Evolutionary conservation across 1,140 invertebrate species (phyloP).

Genomic region (Diuraphis noxia): DNA sequence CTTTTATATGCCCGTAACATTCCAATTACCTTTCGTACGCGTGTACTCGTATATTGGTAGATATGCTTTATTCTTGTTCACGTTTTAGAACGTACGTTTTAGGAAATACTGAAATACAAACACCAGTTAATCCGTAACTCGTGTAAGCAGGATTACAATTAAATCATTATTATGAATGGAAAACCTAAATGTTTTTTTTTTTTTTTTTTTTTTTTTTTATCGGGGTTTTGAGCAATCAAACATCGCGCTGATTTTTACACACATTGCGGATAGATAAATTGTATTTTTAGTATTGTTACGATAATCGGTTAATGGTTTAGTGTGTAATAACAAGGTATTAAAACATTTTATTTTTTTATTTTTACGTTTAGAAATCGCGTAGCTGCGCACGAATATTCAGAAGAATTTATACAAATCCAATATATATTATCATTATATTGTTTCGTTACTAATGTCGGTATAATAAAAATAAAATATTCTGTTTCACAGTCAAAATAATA

Average conservation of each 20-base stretch:
- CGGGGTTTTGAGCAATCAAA: neutral
- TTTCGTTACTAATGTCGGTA: neutral
- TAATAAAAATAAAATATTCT: neutral
- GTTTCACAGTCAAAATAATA: too few relatives aligned
- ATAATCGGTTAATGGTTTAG: neutral
- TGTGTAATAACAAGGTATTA: neutral
- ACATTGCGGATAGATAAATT: neutral
- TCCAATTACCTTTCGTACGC: neutral
- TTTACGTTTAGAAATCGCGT: neutral
- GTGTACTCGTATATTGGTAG: neutral
- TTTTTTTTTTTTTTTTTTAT: neutral
- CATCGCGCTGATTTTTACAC: neutral
- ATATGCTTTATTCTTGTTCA: neutral
- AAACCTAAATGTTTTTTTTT: neutral
- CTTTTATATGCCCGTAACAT: neutral
- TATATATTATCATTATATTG: neutral
- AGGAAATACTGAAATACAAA: neutral
- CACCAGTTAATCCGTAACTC: neutral
- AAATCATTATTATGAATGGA: neutral
- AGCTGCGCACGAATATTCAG: neutral
- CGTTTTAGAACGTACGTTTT: neutral
- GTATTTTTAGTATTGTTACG: conserved; percentile 2
- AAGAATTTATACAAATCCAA: too few relatives aligned
- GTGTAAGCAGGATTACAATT: neutral
- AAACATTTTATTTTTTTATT: neutral